Conservation (phyloP, 1,140 invertebrate genomes). For the Fopius arisanus region DNA sequence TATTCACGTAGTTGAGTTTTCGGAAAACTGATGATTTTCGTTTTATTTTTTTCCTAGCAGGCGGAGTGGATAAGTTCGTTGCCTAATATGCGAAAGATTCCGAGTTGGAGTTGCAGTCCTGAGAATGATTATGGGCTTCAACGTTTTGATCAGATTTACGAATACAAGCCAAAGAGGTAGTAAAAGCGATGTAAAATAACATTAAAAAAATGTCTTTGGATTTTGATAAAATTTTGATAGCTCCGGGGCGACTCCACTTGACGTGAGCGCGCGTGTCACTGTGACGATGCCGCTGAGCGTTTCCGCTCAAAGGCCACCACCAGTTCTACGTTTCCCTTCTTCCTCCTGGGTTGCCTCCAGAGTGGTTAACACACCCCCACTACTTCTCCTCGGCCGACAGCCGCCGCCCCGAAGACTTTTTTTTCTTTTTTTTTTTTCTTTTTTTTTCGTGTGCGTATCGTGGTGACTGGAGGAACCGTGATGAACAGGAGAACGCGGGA, state of each 20-base stretch:
- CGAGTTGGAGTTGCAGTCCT: too few relatives aligned
- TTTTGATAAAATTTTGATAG: conserved; percentile 6
- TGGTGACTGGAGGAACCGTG: not conserved
- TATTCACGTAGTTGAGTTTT: too few relatives aligned
- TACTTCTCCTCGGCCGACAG: conserved; percentile 13
- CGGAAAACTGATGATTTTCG: too few relatives aligned
- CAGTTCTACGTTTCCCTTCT: conserved; percentile 43
- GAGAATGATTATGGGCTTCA: too few relatives aligned
- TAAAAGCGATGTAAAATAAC: not conserved
- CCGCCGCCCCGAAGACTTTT: not conserved
- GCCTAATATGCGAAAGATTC: too few relatives aligned
- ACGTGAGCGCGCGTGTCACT: conserved; percentile 65
- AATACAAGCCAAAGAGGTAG: too few relatives aligned
- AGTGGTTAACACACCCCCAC: conserved; percentile 35
- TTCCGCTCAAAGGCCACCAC: conserved; percentile 57
- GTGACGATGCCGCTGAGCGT: conserved; percentile 58
- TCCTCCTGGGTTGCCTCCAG: conserved; percentile 28
- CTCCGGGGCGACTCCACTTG: conserved; percentile 54
- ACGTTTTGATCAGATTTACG: too few relatives aligned
- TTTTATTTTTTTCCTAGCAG: too few relatives aligned
- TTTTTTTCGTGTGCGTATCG: conserved; percentile 11
- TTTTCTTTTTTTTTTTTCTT: not conserved
- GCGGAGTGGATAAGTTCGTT: too few relatives aligned
- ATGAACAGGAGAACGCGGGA: not conserved
- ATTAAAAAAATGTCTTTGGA: too few relatives aligned